Percentiles rank a stretch among this genome's conserved stretches.
Conservation (phyloP, 2,113 vertebrate species). For the Salvelinus alpinus region DNA sequence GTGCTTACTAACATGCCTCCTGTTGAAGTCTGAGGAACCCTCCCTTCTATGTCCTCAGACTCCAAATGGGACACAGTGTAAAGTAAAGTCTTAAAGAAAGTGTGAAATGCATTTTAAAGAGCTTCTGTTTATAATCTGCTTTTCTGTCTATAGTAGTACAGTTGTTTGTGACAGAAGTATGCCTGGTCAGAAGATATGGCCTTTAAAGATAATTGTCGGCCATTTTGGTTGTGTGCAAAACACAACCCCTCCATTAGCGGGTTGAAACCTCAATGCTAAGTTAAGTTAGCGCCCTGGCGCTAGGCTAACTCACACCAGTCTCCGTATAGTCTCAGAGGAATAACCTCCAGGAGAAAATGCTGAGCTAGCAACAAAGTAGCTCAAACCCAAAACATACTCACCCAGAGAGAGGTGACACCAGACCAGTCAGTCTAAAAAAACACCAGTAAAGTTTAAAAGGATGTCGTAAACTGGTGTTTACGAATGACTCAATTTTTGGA, state of each 20-base stretch:
- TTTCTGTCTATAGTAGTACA: background rate
- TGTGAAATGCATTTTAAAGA: background rate
- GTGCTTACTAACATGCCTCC: background rate
- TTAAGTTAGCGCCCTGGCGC: background rate
- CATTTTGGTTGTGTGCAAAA: slow-evolving; percentile 17
- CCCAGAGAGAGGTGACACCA: background rate
- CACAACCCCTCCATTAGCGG: slow-evolving; percentile 11
- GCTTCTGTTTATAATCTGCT: background rate
- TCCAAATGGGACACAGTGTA: background rate
- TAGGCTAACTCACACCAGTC: background rate
- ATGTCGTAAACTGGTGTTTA: background rate
- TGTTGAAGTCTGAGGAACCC: background rate
- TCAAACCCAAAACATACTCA: background rate
- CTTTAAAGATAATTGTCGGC: slow-evolving; percentile 17
- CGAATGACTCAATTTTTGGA: no score
- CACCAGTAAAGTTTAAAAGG: background rate
- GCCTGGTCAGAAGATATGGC: background rate
- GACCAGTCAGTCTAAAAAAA: background rate
- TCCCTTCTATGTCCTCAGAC: no score
- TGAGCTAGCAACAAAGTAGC: slow-evolving; percentile 22
- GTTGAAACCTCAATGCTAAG: background rate
- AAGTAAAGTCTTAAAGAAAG: background rate
- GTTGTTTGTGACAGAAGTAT: background rate
- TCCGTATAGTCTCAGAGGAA: background rate
- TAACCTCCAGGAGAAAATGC: slow-evolving; percentile 20